phyloP scores from a whole-genome alignment of 2,113 vertebrate species.

The Tetrao urogallus region DNA sequence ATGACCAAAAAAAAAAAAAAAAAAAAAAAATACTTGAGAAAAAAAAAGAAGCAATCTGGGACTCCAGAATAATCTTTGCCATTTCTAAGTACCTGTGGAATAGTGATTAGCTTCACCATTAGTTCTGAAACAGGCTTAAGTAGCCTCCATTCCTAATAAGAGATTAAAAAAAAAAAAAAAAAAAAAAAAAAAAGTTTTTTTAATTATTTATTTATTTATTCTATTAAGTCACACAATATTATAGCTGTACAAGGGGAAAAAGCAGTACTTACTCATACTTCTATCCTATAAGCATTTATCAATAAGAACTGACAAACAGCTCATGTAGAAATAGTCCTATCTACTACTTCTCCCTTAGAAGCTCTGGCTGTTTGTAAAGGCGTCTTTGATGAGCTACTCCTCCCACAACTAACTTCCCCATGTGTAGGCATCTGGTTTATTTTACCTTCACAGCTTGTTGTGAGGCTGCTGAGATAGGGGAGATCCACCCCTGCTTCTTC shows the following conservation, averaged over 20 bases:
- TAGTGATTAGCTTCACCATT: neutral
- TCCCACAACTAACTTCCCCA: neutral
- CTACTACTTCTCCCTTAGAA: neutral
- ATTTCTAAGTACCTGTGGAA: slow-evolving; percentile 42
- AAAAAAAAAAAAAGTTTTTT: too few relatives aligned
- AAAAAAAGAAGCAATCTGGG: neutral
- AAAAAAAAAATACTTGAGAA: slow-evolving; percentile 26
- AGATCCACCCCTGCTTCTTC: neutral
- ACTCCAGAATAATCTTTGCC: slow-evolving; percentile 21
- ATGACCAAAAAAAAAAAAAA: neutral
- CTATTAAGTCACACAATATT: neutral
- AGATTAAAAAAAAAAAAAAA: neutral
- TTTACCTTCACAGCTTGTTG: neutral
- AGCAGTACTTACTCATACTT: neutral
- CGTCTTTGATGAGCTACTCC: neutral
- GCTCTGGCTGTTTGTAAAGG: neutral
- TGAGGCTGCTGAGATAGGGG: neutral
- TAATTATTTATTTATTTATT: neutral
- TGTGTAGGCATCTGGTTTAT: neutral
- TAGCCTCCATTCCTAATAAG: neutral
- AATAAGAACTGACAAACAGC: neutral
- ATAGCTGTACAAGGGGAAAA: neutral
- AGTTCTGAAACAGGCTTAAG: neutral
- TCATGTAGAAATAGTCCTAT: neutral
- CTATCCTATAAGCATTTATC: neutral